Evolutionary conservation across 2,888 invertebrate species (phyloP), one percentile per base, ranked within the genome.

Genomic region (Tuberolachnus salignus): DNA sequence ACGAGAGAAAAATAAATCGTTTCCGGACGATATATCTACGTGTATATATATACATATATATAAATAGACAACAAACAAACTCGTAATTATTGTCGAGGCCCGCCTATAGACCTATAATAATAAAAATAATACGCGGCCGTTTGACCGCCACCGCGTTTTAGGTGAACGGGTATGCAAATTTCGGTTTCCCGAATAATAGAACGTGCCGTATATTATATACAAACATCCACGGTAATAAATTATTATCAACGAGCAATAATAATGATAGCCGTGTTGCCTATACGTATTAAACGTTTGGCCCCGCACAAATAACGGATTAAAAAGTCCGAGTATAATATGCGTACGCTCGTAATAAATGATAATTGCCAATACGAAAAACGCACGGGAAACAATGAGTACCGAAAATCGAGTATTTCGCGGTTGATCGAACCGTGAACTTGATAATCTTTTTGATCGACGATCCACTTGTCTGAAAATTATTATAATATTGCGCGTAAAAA

Each of bases 111-210:
- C 34, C 34, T 21, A 46, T 16, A 8, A 53, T 23, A 19, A 51
- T 26, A 69, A 3, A 34, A 34, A 6, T 42, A 2, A 63, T 42
- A 2, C 1, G 3, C 49, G 14, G 16, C 14, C 46, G 2, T 13
- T 16, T 14, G 49, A 51, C 14, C 16, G 16, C 14, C 14, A n/a
- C 14, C 14, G 8, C 3, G 23, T 57, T 67, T 67, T 75, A 57
- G 75, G 67, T 67, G 78, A 78, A 69, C 78, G 13, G 19, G 78
- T 78, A 78, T 67, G 59, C 49, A 59, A 78, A 78, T 78, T 10
- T 67, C 3, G 0, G 34, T 3, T 63, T 55, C 46, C 19, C 26
- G 57, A 66, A 75, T 23, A 57, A 34, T 34, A 34, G 3, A 61
- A 51, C 44, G n/a, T 4, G 11, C 10, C n/a, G 11, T 11, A 21